Conservation (phyloP, 2,888 invertebrate genomes). For the Terebella lapidaria region DNA sequence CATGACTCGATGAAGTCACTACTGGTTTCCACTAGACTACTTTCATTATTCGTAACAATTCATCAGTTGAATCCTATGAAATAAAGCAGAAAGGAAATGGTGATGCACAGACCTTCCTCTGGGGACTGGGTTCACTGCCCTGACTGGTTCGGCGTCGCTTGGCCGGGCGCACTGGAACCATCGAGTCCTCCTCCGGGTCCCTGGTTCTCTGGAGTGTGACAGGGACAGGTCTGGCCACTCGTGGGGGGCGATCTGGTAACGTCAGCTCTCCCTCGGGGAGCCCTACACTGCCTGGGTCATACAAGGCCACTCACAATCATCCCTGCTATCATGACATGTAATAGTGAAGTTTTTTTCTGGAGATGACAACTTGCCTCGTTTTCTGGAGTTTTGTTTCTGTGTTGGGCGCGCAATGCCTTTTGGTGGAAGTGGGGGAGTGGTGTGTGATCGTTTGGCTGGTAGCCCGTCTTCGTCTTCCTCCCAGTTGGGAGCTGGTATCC, state of each 20-base stretch:
- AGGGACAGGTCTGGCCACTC: neutral
- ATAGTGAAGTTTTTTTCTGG: too few species aligned
- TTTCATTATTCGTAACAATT: too few species aligned
- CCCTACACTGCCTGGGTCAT: neutral
- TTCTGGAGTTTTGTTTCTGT: too few species aligned
- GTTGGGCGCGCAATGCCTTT: too few species aligned
- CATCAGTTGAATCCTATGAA: too few species aligned
- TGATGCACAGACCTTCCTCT: too few species aligned
- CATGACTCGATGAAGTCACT: too few species aligned
- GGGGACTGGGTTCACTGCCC: slow-evolving; percentile 1
- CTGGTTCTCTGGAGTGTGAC: neutral
- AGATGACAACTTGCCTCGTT: too few species aligned
- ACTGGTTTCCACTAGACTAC: too few species aligned
- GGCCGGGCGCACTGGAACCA: neutral
- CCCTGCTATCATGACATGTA: neutral
- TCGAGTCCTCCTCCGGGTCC: neutral
- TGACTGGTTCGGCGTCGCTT: neutral
- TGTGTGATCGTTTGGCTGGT: neutral
- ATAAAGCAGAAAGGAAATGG: too few species aligned
- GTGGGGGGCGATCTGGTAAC: neutral
- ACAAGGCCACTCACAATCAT: neutral
- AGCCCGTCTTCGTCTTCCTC: too few species aligned
- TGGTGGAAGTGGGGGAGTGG: neutral
- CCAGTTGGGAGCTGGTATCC: too few species aligned
- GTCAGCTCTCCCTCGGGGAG: neutral